Conservation (phyloP, 1,140 invertebrate species). For the Drosophila kepulauana region DNA sequence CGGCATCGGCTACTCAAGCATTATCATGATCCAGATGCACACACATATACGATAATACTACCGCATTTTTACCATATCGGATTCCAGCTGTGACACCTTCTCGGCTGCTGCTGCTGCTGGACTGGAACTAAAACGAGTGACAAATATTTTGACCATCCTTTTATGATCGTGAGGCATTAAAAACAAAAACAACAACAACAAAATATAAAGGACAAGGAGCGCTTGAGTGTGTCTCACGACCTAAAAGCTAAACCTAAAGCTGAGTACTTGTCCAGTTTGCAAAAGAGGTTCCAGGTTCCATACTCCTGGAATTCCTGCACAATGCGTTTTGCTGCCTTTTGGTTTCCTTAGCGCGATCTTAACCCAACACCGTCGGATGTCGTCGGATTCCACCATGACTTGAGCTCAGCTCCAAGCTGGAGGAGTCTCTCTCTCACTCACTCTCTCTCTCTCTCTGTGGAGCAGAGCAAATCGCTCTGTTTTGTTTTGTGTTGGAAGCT, state of each 20-base stretch:
- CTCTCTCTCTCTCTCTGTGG: neutral
- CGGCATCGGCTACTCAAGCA: conserved; percentile 8
- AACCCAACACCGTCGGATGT: conserved; percentile 18
- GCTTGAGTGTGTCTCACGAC: conserved; percentile 65
- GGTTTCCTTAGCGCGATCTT: conserved; percentile 15
- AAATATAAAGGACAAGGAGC: conserved; percentile 33
- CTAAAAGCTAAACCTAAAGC: conserved; percentile 17
- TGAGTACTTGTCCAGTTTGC: conserved; percentile 38
- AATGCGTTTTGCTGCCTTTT: conserved; percentile 45
- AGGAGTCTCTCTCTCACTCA: too few species aligned
- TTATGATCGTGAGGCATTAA: conserved; percentile 71
- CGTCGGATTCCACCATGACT: conserved; percentile 31
- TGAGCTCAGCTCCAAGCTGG: conserved; percentile 1
- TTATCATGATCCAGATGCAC: conserved; percentile 53
- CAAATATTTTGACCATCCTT: conserved; percentile 71
- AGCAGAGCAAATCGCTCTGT: conserved; percentile 68
- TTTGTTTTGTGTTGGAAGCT: conserved; percentile 42
- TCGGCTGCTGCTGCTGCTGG: conserved; percentile 7
- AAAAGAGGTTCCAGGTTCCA: conserved; percentile 23
- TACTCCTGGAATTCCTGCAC: conserved; percentile 72
- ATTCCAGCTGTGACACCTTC: conserved; percentile 56
- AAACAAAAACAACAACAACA: conserved; percentile 31
- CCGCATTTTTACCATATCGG: conserved; percentile 54
- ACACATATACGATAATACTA: conserved; percentile 21
- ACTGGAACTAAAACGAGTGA: conserved; percentile 33